Conservation (phyloP, 2,113 vertebrate genomes). For the Tinamus guttatus region DNA sequence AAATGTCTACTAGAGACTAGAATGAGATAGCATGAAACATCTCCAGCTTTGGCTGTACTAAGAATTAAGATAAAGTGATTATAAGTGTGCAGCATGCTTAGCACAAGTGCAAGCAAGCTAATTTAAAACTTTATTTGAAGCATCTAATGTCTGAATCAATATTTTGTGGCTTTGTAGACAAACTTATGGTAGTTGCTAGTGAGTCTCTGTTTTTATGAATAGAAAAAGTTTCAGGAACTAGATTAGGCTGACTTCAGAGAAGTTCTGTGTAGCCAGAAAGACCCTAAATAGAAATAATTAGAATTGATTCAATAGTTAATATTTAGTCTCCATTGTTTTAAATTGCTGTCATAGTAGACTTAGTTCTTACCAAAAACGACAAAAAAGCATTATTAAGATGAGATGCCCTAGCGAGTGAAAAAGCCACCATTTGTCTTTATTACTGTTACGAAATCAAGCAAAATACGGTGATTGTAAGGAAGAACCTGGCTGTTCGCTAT, state of each 20-base stretch:
- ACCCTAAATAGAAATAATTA: background rate
- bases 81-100: background rate
- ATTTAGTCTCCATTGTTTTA: background rate
- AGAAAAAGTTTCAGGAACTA: background rate
- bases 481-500: background rate
- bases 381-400: background rate
- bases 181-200: background rate
- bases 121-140: background rate
- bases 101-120: background rate
- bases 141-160: background rate
- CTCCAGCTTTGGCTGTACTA: background rate
- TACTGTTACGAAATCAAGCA: background rate
- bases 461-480: background rate
- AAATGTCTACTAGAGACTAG: background rate
- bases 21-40: background rate
- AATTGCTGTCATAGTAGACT: background rate
- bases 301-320: background rate
- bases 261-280: background rate
- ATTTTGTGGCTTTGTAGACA: background rate
- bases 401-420: background rate
- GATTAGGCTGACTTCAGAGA: background rate
- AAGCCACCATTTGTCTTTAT: background rate
- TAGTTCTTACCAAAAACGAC: background rate
- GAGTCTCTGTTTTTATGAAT: background rate
- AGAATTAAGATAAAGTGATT: background rate